Evolutionary conservation across 2,113 vertebrate species (phyloP).

Genomic region (Grallaria varia): DNA sequence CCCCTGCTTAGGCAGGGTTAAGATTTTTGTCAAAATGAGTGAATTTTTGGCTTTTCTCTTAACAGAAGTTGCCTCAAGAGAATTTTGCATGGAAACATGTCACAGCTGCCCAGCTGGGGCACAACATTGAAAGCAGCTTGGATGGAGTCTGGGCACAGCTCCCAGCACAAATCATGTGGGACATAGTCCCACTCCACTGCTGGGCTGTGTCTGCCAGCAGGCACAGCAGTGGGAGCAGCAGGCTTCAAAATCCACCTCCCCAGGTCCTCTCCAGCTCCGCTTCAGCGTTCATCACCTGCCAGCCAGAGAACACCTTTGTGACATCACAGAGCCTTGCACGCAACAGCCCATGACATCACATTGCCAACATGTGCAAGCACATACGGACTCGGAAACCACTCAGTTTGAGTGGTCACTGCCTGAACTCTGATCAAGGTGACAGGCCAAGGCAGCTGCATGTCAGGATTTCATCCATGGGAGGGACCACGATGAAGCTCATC

Average conservation of each 20-base stretch:
- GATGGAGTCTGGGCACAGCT: not conserved
- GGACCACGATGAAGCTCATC: not conserved
- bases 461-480: not conserved
- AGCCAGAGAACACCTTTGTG: accelerated
- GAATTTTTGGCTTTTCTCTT: not conserved
- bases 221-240: not conserved
- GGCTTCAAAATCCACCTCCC: not conserved
- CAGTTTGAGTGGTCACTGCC: accelerated
- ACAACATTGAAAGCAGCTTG: not conserved
- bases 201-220: not conserved
- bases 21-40: not conserved
- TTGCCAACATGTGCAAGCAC: not conserved
- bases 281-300: accelerated
- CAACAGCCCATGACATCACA: not conserved
- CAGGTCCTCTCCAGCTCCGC: not conserved
- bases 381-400: too few relatives aligned
- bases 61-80: not conserved
- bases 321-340: not conserved
- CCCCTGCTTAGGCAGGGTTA: not conserved
- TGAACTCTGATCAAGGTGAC: not conserved
- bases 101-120: not conserved
- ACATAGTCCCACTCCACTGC: not conserved
- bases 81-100: not conserved
- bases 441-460: not conserved
- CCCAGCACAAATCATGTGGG: not conserved